Base-by-base conservation (phyloP, 2,888 invertebrate species). In the Sthenelais limicola region DNA sequence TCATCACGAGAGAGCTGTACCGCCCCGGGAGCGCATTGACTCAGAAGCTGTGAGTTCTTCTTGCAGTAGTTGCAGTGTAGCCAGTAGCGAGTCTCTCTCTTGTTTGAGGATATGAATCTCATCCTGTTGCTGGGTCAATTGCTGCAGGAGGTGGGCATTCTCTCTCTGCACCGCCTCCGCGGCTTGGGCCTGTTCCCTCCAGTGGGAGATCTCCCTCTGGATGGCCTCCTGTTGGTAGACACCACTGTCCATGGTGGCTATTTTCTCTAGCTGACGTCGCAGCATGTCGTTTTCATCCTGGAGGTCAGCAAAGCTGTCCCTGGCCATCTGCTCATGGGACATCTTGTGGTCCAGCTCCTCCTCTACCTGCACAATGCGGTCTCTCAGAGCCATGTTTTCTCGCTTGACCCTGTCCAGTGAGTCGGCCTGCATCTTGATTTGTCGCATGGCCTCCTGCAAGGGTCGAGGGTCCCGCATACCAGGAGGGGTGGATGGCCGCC, bases 241-340 rank as follows among this genome's bases (percentile, higher is more conserved):
- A 18, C 33, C 48, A 21, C 54, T 32, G 21, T 58, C 51, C 52
- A 76, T 24, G 51, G 71, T 68, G 49, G 72, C 74, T 21, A 77
- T 74, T 51, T 75, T 76, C 68, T 73, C 77, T 66, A 77, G 73
- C 58, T 77, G 77, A 26, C 48, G 56, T 30, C 68, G 56, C 0
- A 77, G 68, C 26, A 24, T 47, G 35, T 72, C 73, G 58, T 77
- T 77, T 30, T 77, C 77, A 4, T 54, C 38, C 38, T 74, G 68
- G 24, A 68, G 68, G 24, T 32, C 51, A 32, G 24, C 35, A 21
- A 49, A 47, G 30, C 21, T 21, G 21, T 12, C 30, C 30, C 24
- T 56, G 56, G 18, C 33, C 30, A 56, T 33, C 56, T 56, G 56
- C 56, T 56, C 32, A n/a, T n/a, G n/a, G 18, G 26, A 21, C 1